Percentiles rank a stretch among this genome's conserved stretches.
These are phyloP conservation scores for Xenopus petersii DNA, from an alignment of 2,797 vertebrate species.

Conservation along the genomic window DNA sequence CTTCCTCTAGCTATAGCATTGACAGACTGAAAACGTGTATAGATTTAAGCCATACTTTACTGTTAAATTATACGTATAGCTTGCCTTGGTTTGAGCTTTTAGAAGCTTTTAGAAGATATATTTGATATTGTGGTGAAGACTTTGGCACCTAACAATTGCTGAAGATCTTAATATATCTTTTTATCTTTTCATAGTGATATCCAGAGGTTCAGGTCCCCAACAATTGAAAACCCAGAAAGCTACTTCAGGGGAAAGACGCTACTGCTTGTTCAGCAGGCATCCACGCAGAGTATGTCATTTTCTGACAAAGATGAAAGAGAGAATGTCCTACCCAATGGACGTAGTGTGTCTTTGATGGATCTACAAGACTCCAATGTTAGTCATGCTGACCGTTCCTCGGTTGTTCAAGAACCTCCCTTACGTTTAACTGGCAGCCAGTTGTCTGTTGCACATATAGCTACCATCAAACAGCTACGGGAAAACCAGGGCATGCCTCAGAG, in stretches of 20 bases:
- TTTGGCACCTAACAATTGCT: too few species aligned
- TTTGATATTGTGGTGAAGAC: too few species aligned
- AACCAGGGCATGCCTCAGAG: slow-evolving; percentile 82
- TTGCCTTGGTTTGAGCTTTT: too few species aligned
- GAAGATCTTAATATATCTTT: too few species aligned
- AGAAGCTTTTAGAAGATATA: too few species aligned
- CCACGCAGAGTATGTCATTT: slow-evolving; percentile 78
- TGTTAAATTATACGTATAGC: too few species aligned
- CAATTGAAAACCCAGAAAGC: slow-evolving; percentile 70
- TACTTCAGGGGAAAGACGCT: slow-evolving; percentile 73
- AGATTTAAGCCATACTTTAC: too few species aligned
- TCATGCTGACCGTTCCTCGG: slow-evolving; percentile 56
- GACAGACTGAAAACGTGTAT: too few species aligned
- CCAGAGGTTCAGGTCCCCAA: slow-evolving; percentile 74
- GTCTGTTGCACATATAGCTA: slow-evolving; percentile 72
- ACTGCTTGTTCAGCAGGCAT: slow-evolving; percentile 74
- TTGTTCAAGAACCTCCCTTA: slow-evolving; percentile 72
- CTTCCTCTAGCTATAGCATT: too few species aligned
- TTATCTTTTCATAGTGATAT: slow-evolving; percentile 67
- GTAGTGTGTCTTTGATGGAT: slow-evolving; percentile 91
- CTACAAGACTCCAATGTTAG: slow-evolving; percentile 77
- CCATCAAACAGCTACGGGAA: slow-evolving; percentile 72
- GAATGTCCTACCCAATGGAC: slow-evolving; percentile 72
- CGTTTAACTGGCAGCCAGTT: slow-evolving; percentile 80
- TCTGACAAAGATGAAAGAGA: slow-evolving; percentile 80